phyloP scores from a whole-genome alignment of 2,888 invertebrate species.

The Pecten maximus region DNA sequence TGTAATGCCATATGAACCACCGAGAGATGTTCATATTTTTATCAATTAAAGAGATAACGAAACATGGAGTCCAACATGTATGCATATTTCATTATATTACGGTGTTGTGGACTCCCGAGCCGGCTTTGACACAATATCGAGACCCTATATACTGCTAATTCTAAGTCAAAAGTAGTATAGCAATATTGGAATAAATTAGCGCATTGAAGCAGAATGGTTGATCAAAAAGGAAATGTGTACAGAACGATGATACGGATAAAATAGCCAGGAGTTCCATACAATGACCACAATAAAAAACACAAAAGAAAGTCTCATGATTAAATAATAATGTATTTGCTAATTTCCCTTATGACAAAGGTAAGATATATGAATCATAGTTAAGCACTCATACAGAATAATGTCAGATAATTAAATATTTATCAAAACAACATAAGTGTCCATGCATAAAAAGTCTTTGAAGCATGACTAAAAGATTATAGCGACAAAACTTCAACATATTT shows the following conservation, averaged over 20 bases:
- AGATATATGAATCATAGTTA: not conserved
- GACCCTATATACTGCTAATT: not conserved
- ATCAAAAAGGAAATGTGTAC: not conserved
- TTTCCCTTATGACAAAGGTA: not conserved
- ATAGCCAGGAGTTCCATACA: not conserved
- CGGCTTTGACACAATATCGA: not conserved
- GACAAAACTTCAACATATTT: no score
- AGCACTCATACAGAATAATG: not conserved
- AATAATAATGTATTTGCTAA: not conserved
- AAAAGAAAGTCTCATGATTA: not conserved
- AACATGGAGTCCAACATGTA: not conserved
- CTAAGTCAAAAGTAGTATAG: not conserved
- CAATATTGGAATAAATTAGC: not conserved
- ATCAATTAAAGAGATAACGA: not conserved
- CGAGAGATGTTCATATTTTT: not conserved
- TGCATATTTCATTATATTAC: not conserved
- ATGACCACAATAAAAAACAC: not conserved
- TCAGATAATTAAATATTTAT: not conserved
- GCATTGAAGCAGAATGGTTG: not conserved
- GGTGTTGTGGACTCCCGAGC: not conserved
- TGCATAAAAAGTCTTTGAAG: no score
- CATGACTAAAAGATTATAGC: no score
- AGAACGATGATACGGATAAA: not conserved
- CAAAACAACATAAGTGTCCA: no score
- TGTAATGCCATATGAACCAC: not conserved